Percentiles rank a stretch among this genome's conserved stretches.
These are phyloP conservation scores for Ochropleura leucogaster DNA, from an alignment of 2,888 invertebrate species.

Conservation along the genomic window DNA sequence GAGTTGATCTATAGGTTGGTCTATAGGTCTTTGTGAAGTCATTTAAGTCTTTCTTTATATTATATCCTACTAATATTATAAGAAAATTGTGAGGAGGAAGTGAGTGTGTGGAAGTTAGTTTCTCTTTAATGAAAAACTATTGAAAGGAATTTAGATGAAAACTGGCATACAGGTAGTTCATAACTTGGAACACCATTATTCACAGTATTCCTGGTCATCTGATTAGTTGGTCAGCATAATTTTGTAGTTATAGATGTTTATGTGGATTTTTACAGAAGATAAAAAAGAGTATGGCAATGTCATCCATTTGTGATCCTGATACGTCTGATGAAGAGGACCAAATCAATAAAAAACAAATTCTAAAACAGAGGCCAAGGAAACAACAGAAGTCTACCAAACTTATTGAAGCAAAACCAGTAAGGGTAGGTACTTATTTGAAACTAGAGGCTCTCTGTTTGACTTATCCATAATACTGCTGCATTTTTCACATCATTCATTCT, in stretches of 20 bases:
- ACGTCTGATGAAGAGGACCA: conserved; percentile 86
- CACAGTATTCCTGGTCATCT: background rate
- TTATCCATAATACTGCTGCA: background rate
- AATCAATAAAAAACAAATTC: conserved; percentile 43
- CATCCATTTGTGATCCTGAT: conserved; percentile 90
- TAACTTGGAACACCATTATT: background rate
- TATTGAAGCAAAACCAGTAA: conserved; percentile 80
- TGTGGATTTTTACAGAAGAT: conserved; percentile 71
- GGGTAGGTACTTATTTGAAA: conserved; percentile 66
- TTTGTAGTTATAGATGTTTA: background rate
- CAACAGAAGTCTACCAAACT: conserved; percentile 73
- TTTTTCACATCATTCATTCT: background rate
- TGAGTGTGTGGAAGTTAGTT: no score
- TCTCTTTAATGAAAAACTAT: no score
- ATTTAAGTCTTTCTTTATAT: no score
- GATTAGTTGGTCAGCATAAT: background rate
- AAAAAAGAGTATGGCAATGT: conserved; percentile 75
- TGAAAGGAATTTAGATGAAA: no score
- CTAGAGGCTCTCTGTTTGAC: background rate
- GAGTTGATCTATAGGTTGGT: background rate
- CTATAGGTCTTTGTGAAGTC: background rate
- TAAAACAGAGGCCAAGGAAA: conserved; percentile 68
- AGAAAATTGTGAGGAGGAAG: no score
- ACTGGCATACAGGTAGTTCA: no score
- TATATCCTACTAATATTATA: no score